Conservation (phyloP, 2,113 vertebrate genomes). For the Sorex araneus region DNA sequence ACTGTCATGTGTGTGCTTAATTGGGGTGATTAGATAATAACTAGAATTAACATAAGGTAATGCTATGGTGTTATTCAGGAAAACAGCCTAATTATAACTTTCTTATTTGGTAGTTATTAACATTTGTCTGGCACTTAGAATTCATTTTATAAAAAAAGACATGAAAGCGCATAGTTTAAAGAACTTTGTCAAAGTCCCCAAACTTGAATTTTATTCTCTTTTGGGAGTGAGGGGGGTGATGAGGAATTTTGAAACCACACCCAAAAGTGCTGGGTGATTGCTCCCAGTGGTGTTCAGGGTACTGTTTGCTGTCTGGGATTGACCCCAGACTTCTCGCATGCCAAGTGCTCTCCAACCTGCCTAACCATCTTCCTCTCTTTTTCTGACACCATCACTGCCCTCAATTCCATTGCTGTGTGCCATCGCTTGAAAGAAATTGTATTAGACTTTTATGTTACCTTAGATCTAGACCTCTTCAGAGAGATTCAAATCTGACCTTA, state of each 20-base stretch:
- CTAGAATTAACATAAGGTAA: constrained; percentile 60
- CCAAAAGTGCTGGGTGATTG: too few relatives aligned
- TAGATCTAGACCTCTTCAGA: background rate
- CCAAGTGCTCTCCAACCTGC: too few relatives aligned
- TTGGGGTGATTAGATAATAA: constrained; percentile 40
- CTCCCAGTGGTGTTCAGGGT: too few relatives aligned
- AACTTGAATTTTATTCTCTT: constrained; percentile 36
- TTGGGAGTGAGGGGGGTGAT: background rate
- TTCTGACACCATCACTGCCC: background rate
- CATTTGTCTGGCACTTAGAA: constrained; percentile 52
- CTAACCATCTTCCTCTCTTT: too few relatives aligned
- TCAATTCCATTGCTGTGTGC: background rate
- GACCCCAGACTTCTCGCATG: too few relatives aligned
- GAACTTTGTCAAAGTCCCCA: constrained; percentile 18
- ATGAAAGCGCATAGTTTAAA: constrained; percentile 15
- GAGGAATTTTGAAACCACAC: too few relatives aligned
- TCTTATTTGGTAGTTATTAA: constrained; percentile 50
- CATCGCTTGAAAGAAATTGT: background rate
- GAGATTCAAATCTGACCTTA: background rate
- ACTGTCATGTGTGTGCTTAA: constrained; percentile 41
- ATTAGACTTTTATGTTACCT: background rate
- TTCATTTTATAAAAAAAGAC: constrained; percentile 55
- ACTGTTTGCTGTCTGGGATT: too few relatives aligned
- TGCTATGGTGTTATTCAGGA: constrained; percentile 55
- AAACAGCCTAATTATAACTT: constrained; percentile 57